Evolutionary conservation across 2,113 vertebrate genomes (phyloP).

Genomic region (mouse (Mus musculus)): DNA sequence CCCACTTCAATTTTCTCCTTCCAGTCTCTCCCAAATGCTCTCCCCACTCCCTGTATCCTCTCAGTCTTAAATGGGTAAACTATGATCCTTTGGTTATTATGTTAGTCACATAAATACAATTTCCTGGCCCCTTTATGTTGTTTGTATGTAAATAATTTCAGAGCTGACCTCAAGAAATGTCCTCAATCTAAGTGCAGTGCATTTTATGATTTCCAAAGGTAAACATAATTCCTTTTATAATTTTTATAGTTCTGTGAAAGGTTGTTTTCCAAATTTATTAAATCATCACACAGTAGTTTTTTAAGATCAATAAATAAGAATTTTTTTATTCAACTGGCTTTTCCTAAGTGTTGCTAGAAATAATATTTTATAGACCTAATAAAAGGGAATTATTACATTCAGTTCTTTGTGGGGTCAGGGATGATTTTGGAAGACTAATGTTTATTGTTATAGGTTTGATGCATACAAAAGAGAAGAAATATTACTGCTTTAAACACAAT

Average conservation of each 20-base stretch:
- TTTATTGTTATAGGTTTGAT: not conserved
- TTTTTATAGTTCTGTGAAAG: not conserved
- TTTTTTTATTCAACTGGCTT: conserved; percentile 2
- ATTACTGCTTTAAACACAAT: not conserved
- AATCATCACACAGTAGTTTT: not conserved
- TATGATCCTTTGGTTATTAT: not conserved
- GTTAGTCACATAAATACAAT: not conserved
- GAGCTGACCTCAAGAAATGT: not conserved
- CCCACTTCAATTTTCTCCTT: not conserved
- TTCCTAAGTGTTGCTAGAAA: not conserved
- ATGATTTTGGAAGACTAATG: not conserved
- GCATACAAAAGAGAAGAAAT: not conserved
- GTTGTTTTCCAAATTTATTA: conserved; percentile 19
- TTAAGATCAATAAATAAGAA: not conserved
- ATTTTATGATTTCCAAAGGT: not conserved
- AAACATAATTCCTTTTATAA: not conserved
- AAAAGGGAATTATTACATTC: not conserved
- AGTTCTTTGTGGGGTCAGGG: not conserved
- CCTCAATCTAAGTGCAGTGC: not conserved
- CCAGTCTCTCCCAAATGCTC: not conserved
- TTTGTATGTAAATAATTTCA: not conserved
- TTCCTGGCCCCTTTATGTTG: not conserved
- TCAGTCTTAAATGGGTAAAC: not conserved
- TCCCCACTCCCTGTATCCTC: not conserved
- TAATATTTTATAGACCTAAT: not conserved